Conservation (phyloP, 1,140 invertebrate genomes). For the Stratiolaelaps scimitus region DNA sequence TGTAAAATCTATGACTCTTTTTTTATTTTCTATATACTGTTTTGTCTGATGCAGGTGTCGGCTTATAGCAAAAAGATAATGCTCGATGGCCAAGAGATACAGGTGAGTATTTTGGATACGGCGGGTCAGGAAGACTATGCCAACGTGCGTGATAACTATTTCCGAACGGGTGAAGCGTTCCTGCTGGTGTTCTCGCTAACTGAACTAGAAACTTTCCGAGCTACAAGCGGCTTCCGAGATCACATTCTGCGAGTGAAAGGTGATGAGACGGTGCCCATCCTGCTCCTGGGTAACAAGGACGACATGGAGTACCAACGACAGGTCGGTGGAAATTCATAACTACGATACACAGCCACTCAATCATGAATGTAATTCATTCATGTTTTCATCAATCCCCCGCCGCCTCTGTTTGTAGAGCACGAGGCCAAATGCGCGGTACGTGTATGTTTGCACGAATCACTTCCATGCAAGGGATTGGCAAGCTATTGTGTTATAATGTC, state of each 20-base stretch:
- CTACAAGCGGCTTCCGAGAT: conserved; percentile 36
- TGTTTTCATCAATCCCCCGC: not conserved
- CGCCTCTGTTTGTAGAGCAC: no score
- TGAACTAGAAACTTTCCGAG: conserved; percentile 42
- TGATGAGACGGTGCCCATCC: conserved; percentile 40
- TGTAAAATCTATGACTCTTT: no score
- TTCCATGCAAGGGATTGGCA: not conserved
- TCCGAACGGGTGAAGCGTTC: conserved; percentile 42
- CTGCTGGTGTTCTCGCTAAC: conserved; percentile 44
- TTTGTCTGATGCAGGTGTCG: no score
- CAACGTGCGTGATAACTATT: conserved; percentile 41
- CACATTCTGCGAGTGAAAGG: conserved; percentile 43
- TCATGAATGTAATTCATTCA: not conserved
- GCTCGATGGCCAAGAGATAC: conserved; percentile 44
- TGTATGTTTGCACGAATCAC: no score
- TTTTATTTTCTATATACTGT: no score
- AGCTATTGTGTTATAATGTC: not conserved
- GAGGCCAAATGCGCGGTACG: no score
- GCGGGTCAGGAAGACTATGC: conserved; percentile 46
- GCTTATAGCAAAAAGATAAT: conserved; percentile 42
- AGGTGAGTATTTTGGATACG: conserved; percentile 44
- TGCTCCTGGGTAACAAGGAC: conserved; percentile 43
- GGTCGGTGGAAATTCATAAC: conserved; percentile 37
- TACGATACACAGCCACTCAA: not conserved
- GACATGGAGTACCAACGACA: conserved; percentile 41